A percentile compares a stretch with the other conserved stretches of the same genome.
phyloP scores from a whole-genome alignment of 2,113 vertebrate species.

The Corythornis vintsioides region DNA sequence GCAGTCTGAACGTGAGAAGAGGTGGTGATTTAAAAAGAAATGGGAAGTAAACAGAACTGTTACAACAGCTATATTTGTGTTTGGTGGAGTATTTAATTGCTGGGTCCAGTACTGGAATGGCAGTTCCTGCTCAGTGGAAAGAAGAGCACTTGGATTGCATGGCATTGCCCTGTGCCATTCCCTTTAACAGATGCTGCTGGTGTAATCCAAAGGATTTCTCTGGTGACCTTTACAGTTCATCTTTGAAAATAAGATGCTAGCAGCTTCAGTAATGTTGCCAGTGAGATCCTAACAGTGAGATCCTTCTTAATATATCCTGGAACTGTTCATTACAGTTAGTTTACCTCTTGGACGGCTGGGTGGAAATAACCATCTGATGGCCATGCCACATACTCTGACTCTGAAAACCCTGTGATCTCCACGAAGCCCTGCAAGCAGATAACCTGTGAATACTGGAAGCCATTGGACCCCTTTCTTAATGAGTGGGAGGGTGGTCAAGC shows the following conservation, averaged over 20 bases:
- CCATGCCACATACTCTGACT: rapidly evolving
- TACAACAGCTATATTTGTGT: slow-evolving; percentile 10
- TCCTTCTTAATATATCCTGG: background rate
- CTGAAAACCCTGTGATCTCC: background rate
- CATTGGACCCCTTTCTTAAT: rapidly evolving
- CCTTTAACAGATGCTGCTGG: background rate
- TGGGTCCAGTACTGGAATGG: background rate
- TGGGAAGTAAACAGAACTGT: slow-evolving; percentile 55
- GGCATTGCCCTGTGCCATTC: background rate
- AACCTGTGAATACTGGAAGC: background rate
- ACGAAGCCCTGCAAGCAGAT: background rate
- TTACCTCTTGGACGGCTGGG: background rate
- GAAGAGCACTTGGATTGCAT: background rate
- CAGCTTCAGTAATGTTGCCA: background rate
- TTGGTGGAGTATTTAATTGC: slow-evolving; percentile 26
- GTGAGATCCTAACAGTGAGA: background rate
- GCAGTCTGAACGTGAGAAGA: background rate
- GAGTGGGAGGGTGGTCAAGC: background rate
- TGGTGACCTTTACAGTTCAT: background rate
- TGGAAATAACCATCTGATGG: background rate
- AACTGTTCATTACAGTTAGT: background rate
- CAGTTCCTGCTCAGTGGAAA: background rate
- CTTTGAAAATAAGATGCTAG: background rate
- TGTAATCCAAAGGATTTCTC: background rate
- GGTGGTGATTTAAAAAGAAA: slow-evolving; percentile 26